Evolutionary conservation across 2,888 invertebrate genomes (phyloP).

Genomic region (Caenorhabditis sinica): DNA sequence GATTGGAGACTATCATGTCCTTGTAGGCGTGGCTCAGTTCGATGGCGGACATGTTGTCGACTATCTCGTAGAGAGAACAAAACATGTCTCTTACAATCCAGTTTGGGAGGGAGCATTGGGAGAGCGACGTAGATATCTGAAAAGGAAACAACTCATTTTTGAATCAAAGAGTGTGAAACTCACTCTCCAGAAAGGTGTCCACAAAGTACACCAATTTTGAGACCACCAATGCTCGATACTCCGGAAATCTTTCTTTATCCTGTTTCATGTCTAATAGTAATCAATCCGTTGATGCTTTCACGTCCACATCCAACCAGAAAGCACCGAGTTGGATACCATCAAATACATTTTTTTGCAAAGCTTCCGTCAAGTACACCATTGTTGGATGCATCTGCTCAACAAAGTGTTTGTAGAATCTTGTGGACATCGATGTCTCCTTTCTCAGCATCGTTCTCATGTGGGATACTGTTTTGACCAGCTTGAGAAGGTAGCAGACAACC

Average conservation of each 20-base stretch:
- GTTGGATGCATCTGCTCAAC: conserved; percentile 94
- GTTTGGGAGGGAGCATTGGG: conserved; percentile 59
- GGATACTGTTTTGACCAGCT: conserved; percentile 5
- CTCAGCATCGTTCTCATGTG: conserved; percentile 88
- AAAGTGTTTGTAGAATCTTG: conserved; percentile 91
- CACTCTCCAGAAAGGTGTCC: conserved; percentile 60
- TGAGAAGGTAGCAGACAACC: conserved; percentile 48
- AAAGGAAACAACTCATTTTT: neutral
- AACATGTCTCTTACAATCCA: conserved; percentile 60
- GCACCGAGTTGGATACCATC: conserved; percentile 56
- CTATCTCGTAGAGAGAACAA: conserved; percentile 30
- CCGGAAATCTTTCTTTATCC: conserved; percentile 28
- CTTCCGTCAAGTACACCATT: conserved; percentile 85
- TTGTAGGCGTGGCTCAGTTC: conserved; percentile 88
- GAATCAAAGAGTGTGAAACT: neutral
- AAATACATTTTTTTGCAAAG: conserved; percentile 38
- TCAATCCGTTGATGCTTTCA: conserved; percentile 33
- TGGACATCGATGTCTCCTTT: conserved; percentile 92
- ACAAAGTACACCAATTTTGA: conserved; percentile 60
- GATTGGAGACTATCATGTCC: conserved; percentile 94
- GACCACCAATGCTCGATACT: conserved; percentile 62
- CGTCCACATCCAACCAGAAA: conserved; percentile 64
- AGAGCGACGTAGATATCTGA: conserved; percentile 45
- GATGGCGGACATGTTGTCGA: conserved; percentile 45
- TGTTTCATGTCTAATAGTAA: conserved; percentile 45